Base-by-base conservation (phyloP, 2,113 vertebrate genomes). In the Cheilinus undulatus region DNA sequence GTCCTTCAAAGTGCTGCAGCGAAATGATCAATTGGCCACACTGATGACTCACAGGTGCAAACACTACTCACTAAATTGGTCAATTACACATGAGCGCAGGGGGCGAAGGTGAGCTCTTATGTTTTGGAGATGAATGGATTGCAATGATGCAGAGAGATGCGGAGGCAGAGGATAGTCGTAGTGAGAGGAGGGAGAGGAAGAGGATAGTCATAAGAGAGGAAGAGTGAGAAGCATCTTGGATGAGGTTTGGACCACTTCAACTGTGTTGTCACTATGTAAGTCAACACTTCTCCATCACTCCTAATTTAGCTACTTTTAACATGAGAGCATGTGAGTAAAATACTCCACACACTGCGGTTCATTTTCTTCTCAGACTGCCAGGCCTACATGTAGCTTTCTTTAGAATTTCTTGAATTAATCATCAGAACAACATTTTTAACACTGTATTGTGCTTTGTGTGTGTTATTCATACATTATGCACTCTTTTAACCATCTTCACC, bases 21-120 rank as follows among this genome's bases (percentile, higher is more conserved):
- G 26, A 61, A 52, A 65, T 34, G 30, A 78, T 86, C 69, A 79
- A 82, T 51, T 69, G 77, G 69, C 49, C 53, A 52, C 73, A 36
- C 51, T 73, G 82, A 80, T 63, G 60, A 73, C 70, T 80, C 78
- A 71, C 83, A 86, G 88, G 78, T 86, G 76, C 83, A 83, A 83
- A 88, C 84, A 80, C 72, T 83, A 69, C 71, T 72, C 58, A 62
- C 49, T 48, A 71, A 84, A 86, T 75, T 85, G 69, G 69, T 75
- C 72, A 78, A 87, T 82, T 87, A 86, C 22, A 34, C 68, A 64
- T 65, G 12, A 36, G 52, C 76, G 59, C 13, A 58, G 46, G 23
- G 63, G 52, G n/a, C 5, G 3, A 76, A 76, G 75, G 78, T 79
- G 52, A 73, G 59, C 36, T 69, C 42, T 72, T 53, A 23, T 64